These are phyloP conservation scores for Xiphias gladius DNA, from an alignment of 2,113 vertebrate species.

Conservation along the genomic window DNA sequence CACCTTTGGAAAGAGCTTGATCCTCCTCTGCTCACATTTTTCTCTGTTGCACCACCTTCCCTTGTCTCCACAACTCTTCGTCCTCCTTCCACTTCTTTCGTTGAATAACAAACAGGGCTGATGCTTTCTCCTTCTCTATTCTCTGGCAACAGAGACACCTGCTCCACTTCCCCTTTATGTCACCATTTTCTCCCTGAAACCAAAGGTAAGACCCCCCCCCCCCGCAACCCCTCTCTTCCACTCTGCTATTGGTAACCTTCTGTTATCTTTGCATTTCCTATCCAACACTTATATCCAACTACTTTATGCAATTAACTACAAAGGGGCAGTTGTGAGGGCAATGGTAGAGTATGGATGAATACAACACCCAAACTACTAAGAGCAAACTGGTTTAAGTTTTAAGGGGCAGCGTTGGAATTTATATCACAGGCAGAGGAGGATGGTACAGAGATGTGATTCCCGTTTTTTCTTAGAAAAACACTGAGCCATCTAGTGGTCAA, in stretches of 20 bases:
- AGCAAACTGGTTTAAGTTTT: background rate
- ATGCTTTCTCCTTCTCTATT: slow-evolving; percentile 83
- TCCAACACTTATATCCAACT: background rate
- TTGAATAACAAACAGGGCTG: slow-evolving; percentile 87
- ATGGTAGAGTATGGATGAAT: background rate
- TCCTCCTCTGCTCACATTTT: slow-evolving; percentile 16
- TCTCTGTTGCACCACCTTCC: slow-evolving; percentile 9
- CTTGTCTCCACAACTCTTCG: slow-evolving; percentile 15
- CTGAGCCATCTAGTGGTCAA: slow-evolving; percentile 92
- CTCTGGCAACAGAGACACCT: slow-evolving; percentile 87
- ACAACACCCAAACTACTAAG: background rate
- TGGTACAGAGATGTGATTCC: background rate
- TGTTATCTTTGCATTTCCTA: background rate
- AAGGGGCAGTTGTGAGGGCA: background rate
- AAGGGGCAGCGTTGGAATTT: background rate
- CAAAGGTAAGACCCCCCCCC: slow-evolving; percentile 88
- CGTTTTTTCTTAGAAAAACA: slow-evolving; percentile 85
- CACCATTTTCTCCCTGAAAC: slow-evolving; percentile 87
- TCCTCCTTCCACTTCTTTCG: slow-evolving; percentile 76
- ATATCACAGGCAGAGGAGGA: background rate
- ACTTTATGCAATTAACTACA: background rate
- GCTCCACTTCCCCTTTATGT: slow-evolving; percentile 90
- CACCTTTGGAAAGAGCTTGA: background rate
- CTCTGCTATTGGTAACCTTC: background rate
- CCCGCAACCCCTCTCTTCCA: background rate